A percentile compares a stretch with the other conserved stretches of the same genome.
Evolutionary conservation across 2,888 invertebrate genomes (phyloP).

Genomic region (Zonitis immaculata): DNA sequence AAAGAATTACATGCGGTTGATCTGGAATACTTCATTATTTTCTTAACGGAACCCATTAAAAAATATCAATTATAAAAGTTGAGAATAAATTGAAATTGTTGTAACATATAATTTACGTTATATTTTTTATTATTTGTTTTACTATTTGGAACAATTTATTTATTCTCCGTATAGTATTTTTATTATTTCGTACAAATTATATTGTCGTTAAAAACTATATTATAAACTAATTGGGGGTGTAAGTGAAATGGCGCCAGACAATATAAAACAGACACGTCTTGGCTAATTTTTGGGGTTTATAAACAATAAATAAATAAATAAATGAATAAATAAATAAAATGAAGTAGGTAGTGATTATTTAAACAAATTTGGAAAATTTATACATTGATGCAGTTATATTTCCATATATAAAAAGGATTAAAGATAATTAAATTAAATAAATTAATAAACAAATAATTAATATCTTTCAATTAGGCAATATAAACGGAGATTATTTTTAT

Average conservation of each 20-base stretch:
- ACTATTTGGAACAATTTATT: too few relatives aligned
- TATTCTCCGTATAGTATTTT: slow-evolving; percentile 3
- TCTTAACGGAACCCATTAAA: too few relatives aligned
- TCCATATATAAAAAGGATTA: too few relatives aligned
- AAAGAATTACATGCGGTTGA: too few relatives aligned
- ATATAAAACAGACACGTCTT: not conserved
- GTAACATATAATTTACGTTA: not conserved
- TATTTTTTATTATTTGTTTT: too few relatives aligned
- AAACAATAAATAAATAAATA: not conserved
- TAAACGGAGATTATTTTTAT: not conserved
- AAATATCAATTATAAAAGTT: too few relatives aligned
- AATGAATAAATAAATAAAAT: not conserved
- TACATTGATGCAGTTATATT: too few relatives aligned
- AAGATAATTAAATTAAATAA: not conserved
- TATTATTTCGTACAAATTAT: not conserved
- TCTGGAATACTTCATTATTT: too few relatives aligned
- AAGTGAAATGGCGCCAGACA: slow-evolving; percentile 15
- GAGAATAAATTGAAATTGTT: too few relatives aligned
- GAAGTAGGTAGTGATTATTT: not conserved
- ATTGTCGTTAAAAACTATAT: too few relatives aligned
- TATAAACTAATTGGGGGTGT: slow-evolving; percentile 12
- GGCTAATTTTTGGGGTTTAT: not conserved
- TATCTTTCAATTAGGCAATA: slow-evolving; percentile 1
- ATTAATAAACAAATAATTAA: not conserved
- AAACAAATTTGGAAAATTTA: too few relatives aligned